Percentiles rank a stretch among this genome's conserved stretches.
phyloP scores from a whole-genome alignment of 2,797 vertebrate species.

The Peromyscus nudipes region DNA sequence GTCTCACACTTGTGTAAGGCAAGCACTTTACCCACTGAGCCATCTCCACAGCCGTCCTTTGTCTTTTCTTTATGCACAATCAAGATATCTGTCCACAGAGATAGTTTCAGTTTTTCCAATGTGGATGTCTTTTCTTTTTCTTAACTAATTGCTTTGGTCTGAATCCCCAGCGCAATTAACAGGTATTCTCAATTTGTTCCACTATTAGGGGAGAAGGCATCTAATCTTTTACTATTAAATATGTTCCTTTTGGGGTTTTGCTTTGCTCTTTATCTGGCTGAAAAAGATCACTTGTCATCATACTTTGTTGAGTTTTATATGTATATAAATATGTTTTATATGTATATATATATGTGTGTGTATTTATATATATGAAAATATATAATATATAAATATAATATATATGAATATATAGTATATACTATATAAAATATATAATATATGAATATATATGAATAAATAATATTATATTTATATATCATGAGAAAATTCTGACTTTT shows the following conservation, averaged over 20 bases:
- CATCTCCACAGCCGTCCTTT: not conserved
- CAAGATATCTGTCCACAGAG: not conserved
- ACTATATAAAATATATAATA: no score
- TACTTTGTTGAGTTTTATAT: not conserved
- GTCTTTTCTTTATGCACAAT: not conserved
- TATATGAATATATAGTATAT: no score
- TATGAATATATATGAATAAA: no score
- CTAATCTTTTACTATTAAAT: slow-evolving; percentile 23
- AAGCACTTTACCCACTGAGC: not conserved
- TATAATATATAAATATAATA: no score
- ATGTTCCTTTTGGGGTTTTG: not conserved
- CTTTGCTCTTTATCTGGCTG: not conserved
- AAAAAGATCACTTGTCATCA: not conserved
- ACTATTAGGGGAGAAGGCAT: not conserved
- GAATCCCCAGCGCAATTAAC: not conserved
- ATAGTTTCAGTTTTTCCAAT: not conserved
- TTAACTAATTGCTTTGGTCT: not conserved
- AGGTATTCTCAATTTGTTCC: slow-evolving; percentile 1
- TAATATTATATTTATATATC: not conserved
- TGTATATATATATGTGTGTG: not conserved
- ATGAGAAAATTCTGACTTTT: slow-evolving; percentile 33
- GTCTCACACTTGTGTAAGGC: not conserved
- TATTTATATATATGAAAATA: no score
- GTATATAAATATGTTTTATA: no score
- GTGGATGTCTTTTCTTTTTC: not conserved